Percentiles rank a stretch among this genome's conserved stretches.
phyloP scores from a whole-genome alignment of 2,113 vertebrate genomes.

The Mus pahari region DNA sequence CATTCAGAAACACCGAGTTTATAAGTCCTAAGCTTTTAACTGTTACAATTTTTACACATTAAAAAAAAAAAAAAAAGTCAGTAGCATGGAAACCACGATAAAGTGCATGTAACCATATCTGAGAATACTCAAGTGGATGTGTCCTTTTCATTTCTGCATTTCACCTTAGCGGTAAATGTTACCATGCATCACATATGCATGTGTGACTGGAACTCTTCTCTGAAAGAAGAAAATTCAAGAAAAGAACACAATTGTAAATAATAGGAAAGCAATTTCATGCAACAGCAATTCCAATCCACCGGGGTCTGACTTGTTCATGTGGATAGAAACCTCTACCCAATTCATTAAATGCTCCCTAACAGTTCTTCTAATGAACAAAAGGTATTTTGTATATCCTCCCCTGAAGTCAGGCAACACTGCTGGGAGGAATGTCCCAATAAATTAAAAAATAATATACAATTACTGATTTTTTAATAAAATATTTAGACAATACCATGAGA shows the following conservation, averaged over 20 bases:
- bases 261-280: constrained; percentile 66
- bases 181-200: constrained; percentile 66
- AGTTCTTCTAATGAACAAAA: constrained; percentile 29
- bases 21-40: constrained; percentile 48
- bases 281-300: constrained; percentile 38
- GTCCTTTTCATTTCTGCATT: constrained; percentile 55
- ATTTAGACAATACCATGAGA: constrained; percentile 33
- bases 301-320: background rate
- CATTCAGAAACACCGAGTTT: constrained; percentile 11
- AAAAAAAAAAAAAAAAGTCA: background rate
- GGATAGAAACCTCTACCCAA: constrained; percentile 23
- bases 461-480: constrained; percentile 59
- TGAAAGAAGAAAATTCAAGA: constrained; percentile 73
- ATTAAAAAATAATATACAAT: constrained; percentile 30
- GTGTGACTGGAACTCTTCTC: constrained; percentile 77
- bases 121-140: constrained; percentile 4
- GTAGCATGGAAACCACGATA: constrained; percentile 65
- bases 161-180: constrained; percentile 69
- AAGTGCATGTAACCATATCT: constrained; percentile 67
- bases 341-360: constrained; percentile 51
- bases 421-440: background rate
- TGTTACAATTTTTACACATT: constrained; percentile 45
- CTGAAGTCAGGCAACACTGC: background rate
- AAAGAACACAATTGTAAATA: constrained; percentile 71
- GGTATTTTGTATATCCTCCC: background rate